phyloP scores from a whole-genome alignment of 92 coral and sea anemone genomes.

The Chrysogorgia sp. region DNA sequence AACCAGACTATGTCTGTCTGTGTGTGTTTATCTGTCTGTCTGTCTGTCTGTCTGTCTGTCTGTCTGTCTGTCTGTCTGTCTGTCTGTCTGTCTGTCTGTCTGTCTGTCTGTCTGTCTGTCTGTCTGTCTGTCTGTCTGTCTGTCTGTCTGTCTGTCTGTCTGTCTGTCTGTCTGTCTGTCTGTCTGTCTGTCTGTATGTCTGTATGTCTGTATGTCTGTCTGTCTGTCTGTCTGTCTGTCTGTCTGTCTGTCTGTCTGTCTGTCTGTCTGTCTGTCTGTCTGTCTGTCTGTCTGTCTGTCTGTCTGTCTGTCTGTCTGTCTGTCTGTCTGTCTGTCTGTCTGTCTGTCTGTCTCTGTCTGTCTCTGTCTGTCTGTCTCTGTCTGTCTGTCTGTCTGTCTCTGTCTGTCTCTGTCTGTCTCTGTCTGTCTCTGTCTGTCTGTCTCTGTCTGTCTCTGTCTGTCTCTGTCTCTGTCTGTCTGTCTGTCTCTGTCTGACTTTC shows the following conservation, averaged over 20 bases:
- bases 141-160: constrained; percentile 52
- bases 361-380: background rate
- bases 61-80: constrained; percentile 54
- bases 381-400: constrained; percentile 6
- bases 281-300: constrained; percentile 52
- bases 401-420: constrained; percentile 1
- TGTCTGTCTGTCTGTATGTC: constrained; percentile 49
- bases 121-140: constrained; percentile 53
- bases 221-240: constrained; percentile 51
- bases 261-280: constrained; percentile 51
- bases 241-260: constrained; percentile 52
- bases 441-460: background rate
- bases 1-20: no score
- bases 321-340: constrained; percentile 52
- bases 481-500: background rate
- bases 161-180: constrained; percentile 50
- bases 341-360: constrained; percentile 22
- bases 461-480: background rate
- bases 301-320: constrained; percentile 51
- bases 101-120: constrained; percentile 55
- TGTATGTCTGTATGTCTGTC: constrained; percentile 50
- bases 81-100: constrained; percentile 56
- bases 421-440: constrained; percentile 7
- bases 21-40: background rate
- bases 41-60: constrained; percentile 5